Percentiles rank a stretch among this genome's conserved stretches.
These are phyloP conservation scores for Periophthalmus modestus DNA, from an alignment of 2,113 vertebrate species.

Conservation along the genomic window DNA sequence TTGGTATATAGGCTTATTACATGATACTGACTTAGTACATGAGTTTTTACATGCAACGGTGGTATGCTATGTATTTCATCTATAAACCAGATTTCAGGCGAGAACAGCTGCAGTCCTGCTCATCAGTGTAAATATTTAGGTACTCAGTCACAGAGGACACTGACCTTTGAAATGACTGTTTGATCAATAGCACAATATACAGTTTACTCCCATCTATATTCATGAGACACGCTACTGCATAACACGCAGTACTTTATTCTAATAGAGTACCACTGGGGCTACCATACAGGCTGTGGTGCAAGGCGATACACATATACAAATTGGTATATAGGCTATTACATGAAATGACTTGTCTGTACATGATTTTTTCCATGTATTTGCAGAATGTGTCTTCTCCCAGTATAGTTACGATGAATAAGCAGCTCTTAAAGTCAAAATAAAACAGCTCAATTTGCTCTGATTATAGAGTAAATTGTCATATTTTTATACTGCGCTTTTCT, in stretches of 20 bases:
- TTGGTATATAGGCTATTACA: too few species aligned
- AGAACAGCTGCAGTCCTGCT: not conserved
- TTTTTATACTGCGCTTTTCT: too few species aligned
- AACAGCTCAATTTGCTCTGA: too few species aligned
- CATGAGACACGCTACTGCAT: conserved; percentile 22
- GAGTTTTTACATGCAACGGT: too few species aligned
- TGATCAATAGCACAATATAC: conserved; percentile 38
- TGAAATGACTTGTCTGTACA: not conserved
- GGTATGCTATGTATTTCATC: not conserved
- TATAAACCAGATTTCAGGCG: not conserved
- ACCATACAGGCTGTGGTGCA: not conserved
- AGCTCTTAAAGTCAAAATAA: too few species aligned
- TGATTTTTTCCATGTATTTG: too few species aligned
- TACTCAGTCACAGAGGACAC: conserved; percentile 17
- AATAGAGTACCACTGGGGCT: too few species aligned
- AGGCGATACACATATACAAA: not conserved
- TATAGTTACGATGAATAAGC: too few species aligned
- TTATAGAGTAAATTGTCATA: too few species aligned
- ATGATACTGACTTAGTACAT: too few species aligned
- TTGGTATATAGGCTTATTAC: too few species aligned
- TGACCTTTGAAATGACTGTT: conserved; percentile 45
- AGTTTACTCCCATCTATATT: conserved; percentile 28
- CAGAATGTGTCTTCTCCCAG: too few species aligned
- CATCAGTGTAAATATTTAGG: not conserved
- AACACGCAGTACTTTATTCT: conserved; percentile 1